A percentile compares a stretch with the other conserved stretches of the same genome.
Conservation (phyloP, 2,113 vertebrate species). For the Alligator mississippiensis region DNA sequence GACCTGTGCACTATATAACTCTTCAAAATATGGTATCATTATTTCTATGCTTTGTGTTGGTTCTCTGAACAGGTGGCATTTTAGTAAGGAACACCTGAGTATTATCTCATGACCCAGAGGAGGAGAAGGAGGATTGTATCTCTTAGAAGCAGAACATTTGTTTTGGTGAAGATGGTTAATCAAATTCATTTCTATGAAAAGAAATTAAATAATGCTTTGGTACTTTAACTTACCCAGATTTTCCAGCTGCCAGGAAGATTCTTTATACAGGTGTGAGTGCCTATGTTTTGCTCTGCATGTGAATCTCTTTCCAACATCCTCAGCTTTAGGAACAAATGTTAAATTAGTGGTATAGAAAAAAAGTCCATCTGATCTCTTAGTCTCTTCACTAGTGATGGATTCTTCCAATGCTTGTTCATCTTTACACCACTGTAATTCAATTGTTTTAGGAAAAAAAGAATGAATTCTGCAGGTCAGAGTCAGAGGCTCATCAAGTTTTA, state of each 20-base stretch:
- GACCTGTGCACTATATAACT: neutral
- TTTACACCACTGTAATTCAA: neutral
- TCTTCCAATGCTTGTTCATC: neutral
- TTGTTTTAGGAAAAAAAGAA: neutral
- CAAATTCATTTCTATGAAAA: neutral
- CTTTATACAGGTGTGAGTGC: neutral
- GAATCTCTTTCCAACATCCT: neutral
- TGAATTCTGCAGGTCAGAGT: neutral
- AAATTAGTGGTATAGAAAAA: neutral
- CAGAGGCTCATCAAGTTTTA: neutral
- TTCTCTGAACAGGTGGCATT: neutral
- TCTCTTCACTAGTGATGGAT: neutral
- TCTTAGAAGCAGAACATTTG: neutral
- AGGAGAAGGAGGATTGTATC: neutral
- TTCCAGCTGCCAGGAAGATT: neutral
- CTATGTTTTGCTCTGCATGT: neutral
- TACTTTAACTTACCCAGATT: neutral
- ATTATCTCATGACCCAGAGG: neutral
- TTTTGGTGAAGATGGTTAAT: neutral
- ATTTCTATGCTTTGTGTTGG: neutral
- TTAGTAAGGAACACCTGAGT: neutral
- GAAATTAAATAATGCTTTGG: neutral
- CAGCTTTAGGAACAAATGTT: neutral
- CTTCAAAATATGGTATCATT: neutral
- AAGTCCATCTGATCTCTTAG: neutral